Evolutionary conservation across 2,888 invertebrate genomes (phyloP).

Genomic region (Euzetes globulus): DNA sequence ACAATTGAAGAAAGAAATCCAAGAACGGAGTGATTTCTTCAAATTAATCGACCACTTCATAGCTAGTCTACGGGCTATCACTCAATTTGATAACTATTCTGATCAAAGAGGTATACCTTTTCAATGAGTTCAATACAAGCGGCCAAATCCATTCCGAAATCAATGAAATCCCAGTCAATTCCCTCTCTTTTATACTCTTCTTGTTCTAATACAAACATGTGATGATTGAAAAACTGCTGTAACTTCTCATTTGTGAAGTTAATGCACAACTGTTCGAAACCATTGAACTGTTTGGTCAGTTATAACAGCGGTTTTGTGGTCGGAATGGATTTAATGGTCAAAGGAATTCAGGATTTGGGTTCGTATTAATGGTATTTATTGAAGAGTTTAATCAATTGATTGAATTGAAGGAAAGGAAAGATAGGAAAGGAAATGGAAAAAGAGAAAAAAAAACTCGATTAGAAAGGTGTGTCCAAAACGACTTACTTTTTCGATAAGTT

Average conservation of each 20-base stretch:
- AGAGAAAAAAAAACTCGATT: constrained; percentile 19
- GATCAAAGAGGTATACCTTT: constrained; percentile 61
- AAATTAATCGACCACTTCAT: neutral
- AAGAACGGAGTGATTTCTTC: too few relatives aligned
- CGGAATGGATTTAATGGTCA: neutral
- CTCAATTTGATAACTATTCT: neutral
- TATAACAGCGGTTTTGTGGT: neutral
- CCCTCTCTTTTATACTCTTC: constrained; percentile 97
- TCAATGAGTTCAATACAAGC: constrained; percentile 98
- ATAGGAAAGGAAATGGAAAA: constrained; percentile 21
- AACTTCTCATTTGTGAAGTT: constrained; percentile 99
- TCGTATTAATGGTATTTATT: too few relatives aligned
- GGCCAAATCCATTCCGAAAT: constrained; percentile 97
- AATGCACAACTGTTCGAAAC: constrained; percentile 99
- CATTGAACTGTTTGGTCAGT: constrained; percentile 61
- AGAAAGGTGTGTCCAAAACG: constrained; percentile 30
- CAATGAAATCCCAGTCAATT: constrained; percentile 96
- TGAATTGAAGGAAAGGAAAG: neutral
- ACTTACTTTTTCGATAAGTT: constrained; percentile 92
- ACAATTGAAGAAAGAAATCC: neutral
- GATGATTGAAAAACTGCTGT: constrained; percentile 99
- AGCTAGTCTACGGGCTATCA: neutral
- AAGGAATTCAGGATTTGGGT: neutral
- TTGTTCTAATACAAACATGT: constrained; percentile 99
- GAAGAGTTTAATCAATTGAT: neutral